Percentiles rank a stretch among this genome's conserved stretches.
phyloP scores from a whole-genome alignment of 1,140 invertebrate species.

The Mamestra configurata region DNA sequence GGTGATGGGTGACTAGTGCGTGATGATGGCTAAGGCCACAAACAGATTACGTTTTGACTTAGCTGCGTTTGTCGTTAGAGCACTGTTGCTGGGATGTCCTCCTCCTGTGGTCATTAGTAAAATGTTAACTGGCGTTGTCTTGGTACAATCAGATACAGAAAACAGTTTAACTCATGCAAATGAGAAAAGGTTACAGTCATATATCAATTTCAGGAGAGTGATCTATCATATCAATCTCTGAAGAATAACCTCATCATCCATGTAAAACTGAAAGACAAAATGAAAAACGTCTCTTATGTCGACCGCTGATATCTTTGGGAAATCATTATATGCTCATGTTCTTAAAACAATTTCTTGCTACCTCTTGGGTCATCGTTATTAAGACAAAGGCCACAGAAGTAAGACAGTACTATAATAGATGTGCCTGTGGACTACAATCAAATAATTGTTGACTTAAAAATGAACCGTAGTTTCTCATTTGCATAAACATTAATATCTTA shows the following conservation, averaged over 20 bases:
- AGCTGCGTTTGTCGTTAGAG: conserved; percentile 82
- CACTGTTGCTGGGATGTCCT: conserved; percentile 84
- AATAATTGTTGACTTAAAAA: neutral
- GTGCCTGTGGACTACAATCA: neutral
- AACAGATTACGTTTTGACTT: conserved; percentile 83
- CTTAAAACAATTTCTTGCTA: no score
- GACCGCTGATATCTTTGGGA: no score
- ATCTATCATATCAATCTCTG: no score
- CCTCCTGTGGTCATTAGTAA: conserved; percentile 71
- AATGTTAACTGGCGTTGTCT: conserved; percentile 15
- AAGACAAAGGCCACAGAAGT: neutral
- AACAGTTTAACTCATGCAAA: neutral
- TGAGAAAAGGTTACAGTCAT: neutral
- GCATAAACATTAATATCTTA: neutral
- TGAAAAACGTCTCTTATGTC: no score
- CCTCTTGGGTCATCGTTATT: no score
- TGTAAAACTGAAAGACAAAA: no score
- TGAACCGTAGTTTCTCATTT: neutral
- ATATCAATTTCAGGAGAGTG: no score
- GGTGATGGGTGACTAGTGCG: conserved; percentile 76
- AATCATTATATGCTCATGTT: no score
- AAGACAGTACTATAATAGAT: neutral
- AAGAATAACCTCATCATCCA: no score
- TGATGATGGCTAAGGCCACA: conserved; percentile 78
- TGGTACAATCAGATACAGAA: conserved; percentile 6